Percentiles rank a stretch among this genome's conserved stretches.
phyloP scores from a whole-genome alignment of 2,113 vertebrate genomes.

The Notiomystis cincta region DNA sequence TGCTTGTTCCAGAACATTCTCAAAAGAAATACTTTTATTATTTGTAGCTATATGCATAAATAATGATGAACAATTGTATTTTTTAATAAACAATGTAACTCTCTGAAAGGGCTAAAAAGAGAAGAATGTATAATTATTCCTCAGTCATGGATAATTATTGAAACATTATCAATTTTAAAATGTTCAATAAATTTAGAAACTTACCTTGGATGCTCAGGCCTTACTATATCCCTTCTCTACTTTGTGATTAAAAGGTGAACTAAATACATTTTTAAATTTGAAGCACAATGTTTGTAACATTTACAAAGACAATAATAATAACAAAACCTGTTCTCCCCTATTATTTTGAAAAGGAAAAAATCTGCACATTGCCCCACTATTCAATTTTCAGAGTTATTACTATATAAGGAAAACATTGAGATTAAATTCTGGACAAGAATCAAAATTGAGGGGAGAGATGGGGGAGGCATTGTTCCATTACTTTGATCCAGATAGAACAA shows the following conservation, averaged over 20 bases:
- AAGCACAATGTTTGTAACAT: background rate
- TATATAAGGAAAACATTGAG: background rate
- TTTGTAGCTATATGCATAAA: background rate
- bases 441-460: background rate
- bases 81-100: background rate
- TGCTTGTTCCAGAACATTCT: background rate
- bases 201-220: background rate
- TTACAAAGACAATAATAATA: background rate
- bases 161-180: background rate
- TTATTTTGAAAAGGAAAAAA: background rate
- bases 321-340: rapidly evolving
- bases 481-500: background rate
- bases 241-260: background rate
- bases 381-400: background rate
- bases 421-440: background rate
- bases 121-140: background rate
- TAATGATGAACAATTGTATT: background rate
- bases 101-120: background rate
- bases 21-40: background rate
- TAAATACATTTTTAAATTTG: background rate
- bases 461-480: background rate
- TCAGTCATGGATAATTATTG: background rate
- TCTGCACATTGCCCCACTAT: rapidly evolving
- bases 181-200: background rate
- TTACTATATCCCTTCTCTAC: background rate